These are phyloP conservation scores for Noctua comes DNA, from an alignment of 2,888 invertebrate species.

Conservation along the genomic window DNA sequence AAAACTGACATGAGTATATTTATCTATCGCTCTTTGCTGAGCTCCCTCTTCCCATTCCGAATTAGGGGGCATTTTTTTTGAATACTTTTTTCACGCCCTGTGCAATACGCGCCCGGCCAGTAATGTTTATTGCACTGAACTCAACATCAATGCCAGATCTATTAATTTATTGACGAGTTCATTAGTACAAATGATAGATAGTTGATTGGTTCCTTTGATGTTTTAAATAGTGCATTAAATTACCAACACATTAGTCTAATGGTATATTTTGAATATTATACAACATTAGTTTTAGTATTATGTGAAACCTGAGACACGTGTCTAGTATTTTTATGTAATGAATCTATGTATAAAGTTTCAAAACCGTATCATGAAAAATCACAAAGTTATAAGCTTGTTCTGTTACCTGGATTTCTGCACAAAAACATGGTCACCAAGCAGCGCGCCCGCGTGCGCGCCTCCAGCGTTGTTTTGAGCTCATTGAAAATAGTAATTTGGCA, in stretches of 20 bases:
- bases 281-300: too few species aligned
- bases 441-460: too few species aligned
- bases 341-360: too few species aligned
- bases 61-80: conserved; percentile 70
- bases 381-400: too few species aligned
- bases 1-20: conserved; percentile 83
- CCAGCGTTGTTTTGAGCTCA: too few species aligned
- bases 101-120: conserved; percentile 13
- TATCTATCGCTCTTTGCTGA: conserved; percentile 74
- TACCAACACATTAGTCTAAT: conserved; percentile 30
- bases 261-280: background rate
- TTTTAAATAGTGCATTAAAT: conserved; percentile 38
- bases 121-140: conserved; percentile 24
- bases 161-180: conserved; percentile 25
- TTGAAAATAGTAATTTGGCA: too few species aligned
- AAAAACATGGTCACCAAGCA: too few species aligned
- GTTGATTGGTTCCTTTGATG: conserved; percentile 43
- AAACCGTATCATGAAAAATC: too few species aligned
- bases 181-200: conserved; percentile 34
- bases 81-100: background rate
- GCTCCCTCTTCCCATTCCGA: conserved; percentile 70
- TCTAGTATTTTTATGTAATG: too few species aligned
- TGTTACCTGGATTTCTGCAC: too few species aligned
- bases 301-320: too few species aligned
- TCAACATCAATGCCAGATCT: conserved; percentile 17